Percentiles rank a stretch among this genome's conserved stretches.
Conservation (phyloP, 1,140 invertebrate genomes). For the Atta texana region DNA sequence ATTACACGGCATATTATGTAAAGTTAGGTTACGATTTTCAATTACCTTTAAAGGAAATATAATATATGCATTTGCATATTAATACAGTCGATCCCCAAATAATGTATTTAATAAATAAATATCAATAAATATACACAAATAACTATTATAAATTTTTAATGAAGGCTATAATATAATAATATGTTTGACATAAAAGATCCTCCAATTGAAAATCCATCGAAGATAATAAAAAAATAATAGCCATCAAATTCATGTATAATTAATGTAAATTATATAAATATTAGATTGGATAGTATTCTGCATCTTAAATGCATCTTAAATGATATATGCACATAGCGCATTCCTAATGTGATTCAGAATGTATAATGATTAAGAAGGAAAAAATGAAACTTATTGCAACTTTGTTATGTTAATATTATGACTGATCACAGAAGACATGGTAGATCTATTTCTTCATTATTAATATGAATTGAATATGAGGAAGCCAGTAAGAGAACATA, state of each 20-base stretch:
- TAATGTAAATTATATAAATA: neutral
- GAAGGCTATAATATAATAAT: neutral
- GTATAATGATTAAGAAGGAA: neutral
- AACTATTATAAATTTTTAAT: slow-evolving; percentile 19
- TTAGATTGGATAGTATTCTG: neutral
- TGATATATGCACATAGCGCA: neutral
- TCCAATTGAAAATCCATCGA: neutral
- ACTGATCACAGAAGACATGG: neutral
- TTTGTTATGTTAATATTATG: neutral
- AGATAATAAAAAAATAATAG: neutral
- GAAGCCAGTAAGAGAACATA: neutral
- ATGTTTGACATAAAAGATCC: neutral
- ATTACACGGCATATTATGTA: slow-evolving; percentile 16
- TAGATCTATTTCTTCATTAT: neutral
- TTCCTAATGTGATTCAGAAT: neutral
- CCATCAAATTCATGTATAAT: neutral
- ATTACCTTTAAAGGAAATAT: slow-evolving; percentile 26
- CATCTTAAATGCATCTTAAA: neutral
- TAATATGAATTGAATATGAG: slow-evolving; percentile 30
- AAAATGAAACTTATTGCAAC: neutral
- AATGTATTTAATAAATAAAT: slow-evolving; percentile 19
- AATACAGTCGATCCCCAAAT: neutral
- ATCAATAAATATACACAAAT: neutral
- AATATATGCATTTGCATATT: slow-evolving; percentile 32
- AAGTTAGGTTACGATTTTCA: slow-evolving; percentile 37